Evolutionary conservation across 1,140 invertebrate species (phyloP), one percentile per base, ranked within the genome.

Genomic region (Drosophila ananassae): DNA sequence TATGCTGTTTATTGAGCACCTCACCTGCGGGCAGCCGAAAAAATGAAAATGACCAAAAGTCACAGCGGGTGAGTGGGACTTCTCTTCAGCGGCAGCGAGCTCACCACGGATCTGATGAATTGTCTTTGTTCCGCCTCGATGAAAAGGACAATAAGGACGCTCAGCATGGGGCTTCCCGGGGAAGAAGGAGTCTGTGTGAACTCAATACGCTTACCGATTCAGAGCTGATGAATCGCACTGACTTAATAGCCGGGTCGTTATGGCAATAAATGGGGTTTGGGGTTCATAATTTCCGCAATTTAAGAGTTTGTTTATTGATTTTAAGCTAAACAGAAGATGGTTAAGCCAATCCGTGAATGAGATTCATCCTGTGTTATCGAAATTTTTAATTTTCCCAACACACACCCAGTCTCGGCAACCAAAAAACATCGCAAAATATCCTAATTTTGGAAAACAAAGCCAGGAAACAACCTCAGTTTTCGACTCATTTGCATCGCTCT

Each of bases 1-100:
- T 83, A 83, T 89, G 32, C 68, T 73, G 83, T 79, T 89, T 89
- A 89, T 89, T 89, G 83, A 77, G 79, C 75, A 71, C 61, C 74
- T 77, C 79, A 89, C 79, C 84, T 89, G 83, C 46, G 55, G 57
- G 39, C 55, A 32, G 30, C 50, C 47, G 41, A 44, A 17, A 39
- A 24, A 66, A 22, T 48, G 46, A 39, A 39, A 32, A 13, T 13
- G 50, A 39, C 22, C 22, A 22, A 25, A 12, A 17, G 1, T 22
- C 51, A 48, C 77, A 30, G 56, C 54, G 47, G 64, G 73, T 32
- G 64, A 39, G 17, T 30, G 52, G 39, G 55, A 21, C 39, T 24
- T 28, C 24, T 8, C 17, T 17, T 17, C 28, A 21, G 13, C 24
- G 17, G 25, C 4, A 28, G 25, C 5, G 55, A 41, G 37, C 54